These are phyloP conservation scores for Pithys albifrons DNA, from an alignment of 2,113 vertebrate genomes.

Conservation along the genomic window DNA sequence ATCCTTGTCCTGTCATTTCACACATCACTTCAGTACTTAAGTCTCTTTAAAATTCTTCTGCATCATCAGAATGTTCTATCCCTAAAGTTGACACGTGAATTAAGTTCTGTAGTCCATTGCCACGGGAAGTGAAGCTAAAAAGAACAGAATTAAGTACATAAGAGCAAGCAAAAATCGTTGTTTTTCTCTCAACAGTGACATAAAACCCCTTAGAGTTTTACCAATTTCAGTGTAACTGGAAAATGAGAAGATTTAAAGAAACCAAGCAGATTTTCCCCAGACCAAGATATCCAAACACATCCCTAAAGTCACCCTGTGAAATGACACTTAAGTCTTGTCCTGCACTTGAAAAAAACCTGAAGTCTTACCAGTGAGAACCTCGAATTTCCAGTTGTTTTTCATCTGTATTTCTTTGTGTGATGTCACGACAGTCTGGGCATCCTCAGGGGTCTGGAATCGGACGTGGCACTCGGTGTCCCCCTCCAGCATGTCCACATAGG, in stretches of 20 bases:
- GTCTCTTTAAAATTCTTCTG: not conserved
- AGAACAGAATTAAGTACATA: not conserved
- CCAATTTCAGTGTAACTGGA: accelerated
- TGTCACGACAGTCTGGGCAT: constrained; percentile 78
- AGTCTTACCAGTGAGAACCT: constrained; percentile 86
- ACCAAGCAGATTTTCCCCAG: not conserved
- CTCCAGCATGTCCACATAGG: constrained; percentile 90
- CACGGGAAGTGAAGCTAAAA: not conserved
- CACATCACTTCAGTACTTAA: not conserved
- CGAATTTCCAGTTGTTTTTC: constrained; percentile 87
- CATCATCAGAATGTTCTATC: not conserved
- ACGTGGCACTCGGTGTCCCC: constrained; percentile 91
- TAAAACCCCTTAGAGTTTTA: not conserved
- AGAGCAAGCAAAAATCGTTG: not conserved
- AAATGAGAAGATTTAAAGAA: not conserved
- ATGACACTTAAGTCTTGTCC: not conserved
- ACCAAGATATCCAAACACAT: not conserved
- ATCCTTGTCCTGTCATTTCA: not conserved
- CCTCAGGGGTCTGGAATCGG: constrained; percentile 85
- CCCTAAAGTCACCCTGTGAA: accelerated
- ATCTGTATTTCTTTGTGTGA: constrained; percentile 78
- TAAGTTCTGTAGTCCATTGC: not conserved
- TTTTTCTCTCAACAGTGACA: not conserved
- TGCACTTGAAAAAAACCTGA: not conserved
- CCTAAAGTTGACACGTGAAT: not conserved